phyloP scores from a whole-genome alignment of 2,797 vertebrate species.

The Molothrus aeneus region DNA sequence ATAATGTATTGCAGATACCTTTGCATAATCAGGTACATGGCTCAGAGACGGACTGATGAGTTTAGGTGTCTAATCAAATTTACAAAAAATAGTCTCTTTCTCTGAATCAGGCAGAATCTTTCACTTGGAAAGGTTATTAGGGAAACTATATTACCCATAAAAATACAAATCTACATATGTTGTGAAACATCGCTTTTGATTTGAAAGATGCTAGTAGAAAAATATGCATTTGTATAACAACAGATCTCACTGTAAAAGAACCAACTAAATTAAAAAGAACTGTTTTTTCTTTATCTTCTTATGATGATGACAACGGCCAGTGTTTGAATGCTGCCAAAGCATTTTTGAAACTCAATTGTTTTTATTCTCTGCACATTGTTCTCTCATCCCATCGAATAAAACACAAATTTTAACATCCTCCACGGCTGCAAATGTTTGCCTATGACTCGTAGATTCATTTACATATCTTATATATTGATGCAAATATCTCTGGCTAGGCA shows the following conservation, averaged over 20 bases:
- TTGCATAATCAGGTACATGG: slow-evolving; percentile 43
- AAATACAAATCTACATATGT: slow-evolving; percentile 56
- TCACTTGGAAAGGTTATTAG: slow-evolving; percentile 60
- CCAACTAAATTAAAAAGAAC: background rate
- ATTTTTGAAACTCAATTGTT: slow-evolving; percentile 40
- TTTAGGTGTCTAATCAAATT: slow-evolving; percentile 64
- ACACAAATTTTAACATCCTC: slow-evolving; percentile 25
- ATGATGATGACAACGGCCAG: slow-evolving; percentile 21
- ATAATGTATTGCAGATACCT: slow-evolving; percentile 31
- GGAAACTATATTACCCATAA: slow-evolving; percentile 55
- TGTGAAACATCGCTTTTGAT: slow-evolving; percentile 35
- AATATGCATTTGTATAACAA: background rate
- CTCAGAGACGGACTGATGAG: slow-evolving; percentile 44
- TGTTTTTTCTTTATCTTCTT: background rate
- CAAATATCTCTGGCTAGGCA: slow-evolving; percentile 36
- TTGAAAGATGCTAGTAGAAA: slow-evolving; percentile 8
- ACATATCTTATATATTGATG: slow-evolving; percentile 57
- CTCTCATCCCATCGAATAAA: slow-evolving; percentile 2
- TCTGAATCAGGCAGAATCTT: slow-evolving; percentile 44
- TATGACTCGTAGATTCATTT: slow-evolving; percentile 12
- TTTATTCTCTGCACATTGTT: slow-evolving; percentile 48
- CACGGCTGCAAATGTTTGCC: slow-evolving; percentile 48
- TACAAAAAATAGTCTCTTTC: slow-evolving; percentile 31
- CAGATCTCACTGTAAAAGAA: background rate
- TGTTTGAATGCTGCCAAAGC: slow-evolving; percentile 31